These are phyloP conservation scores for Cheilosia vernalis DNA, from an alignment of 2,888 invertebrate genomes.

Conservation along the genomic window DNA sequence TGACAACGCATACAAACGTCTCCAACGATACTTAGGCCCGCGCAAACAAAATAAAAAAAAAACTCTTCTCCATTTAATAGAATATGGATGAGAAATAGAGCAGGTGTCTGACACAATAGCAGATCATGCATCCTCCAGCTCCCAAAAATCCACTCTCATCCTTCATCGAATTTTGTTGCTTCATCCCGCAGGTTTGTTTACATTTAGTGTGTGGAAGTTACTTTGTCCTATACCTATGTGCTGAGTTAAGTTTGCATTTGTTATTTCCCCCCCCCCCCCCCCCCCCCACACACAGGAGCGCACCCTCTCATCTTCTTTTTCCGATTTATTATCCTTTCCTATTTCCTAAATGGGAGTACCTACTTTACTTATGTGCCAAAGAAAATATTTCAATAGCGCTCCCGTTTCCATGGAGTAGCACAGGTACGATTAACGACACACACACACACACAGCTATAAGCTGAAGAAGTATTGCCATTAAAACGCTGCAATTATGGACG, in stretches of 20 bases:
- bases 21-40: conserved; percentile 38
- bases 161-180: conserved; percentile 19
- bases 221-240: neutral
- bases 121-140: conserved; percentile 62
- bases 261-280: conserved; percentile 8
- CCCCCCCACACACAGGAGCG: neutral
- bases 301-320: conserved; percentile 8
- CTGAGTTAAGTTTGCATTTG: conserved; percentile 48
- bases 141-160: conserved; percentile 31
- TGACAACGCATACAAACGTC: conserved; percentile 36
- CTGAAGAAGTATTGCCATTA: conserved; percentile 26
- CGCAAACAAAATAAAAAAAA: conserved; percentile 8
- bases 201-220: conserved; percentile 60
- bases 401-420: conserved; percentile 33
- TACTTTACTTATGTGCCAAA: conserved; percentile 58
- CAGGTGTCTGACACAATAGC: conserved; percentile 64
- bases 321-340: conserved; percentile 63
- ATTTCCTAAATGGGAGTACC: conserved; percentile 68
- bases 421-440: conserved; percentile 33
- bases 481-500: conserved; percentile 72
- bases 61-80: conserved; percentile 66
- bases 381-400: conserved; percentile 49
- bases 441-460: neutral
- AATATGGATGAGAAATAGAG: conserved; percentile 73
- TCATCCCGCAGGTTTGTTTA: conserved; percentile 62